phyloP scores from a whole-genome alignment of 2,797 vertebrate genomes.

The Discoglossus pictus region DNA sequence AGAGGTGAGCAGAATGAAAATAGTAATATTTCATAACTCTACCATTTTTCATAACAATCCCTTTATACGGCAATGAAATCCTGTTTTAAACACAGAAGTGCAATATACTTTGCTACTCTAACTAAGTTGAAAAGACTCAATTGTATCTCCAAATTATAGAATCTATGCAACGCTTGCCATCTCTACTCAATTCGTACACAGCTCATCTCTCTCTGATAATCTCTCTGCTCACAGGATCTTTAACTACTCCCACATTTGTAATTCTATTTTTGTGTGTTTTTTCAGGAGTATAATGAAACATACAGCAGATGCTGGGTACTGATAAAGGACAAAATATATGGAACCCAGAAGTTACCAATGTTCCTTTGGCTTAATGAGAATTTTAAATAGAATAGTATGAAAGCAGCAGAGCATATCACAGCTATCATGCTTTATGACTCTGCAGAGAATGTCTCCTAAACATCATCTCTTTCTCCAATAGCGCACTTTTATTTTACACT shows the following conservation, averaged over 20 bases:
- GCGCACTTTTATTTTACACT: too few relatives aligned
- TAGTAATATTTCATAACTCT: too few relatives aligned
- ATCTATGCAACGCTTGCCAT: too few relatives aligned
- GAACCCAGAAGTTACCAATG: slow-evolving; percentile 34
- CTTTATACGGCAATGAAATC: too few relatives aligned
- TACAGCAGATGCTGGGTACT: slow-evolving; percentile 36
- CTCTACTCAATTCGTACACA: slow-evolving; percentile 15
- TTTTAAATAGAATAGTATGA: slow-evolving; percentile 34
- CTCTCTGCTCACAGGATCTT: slow-evolving; percentile 27
- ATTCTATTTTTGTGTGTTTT: slow-evolving; percentile 35
- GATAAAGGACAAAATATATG: slow-evolving; percentile 38
- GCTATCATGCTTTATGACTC: slow-evolving; percentile 35
- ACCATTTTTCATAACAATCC: too few relatives aligned
- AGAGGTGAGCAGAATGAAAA: too few relatives aligned
- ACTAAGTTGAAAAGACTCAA: too few relatives aligned
- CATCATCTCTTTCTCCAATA: slow-evolving; percentile 12
- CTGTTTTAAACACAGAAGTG: too few relatives aligned
- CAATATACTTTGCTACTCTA: too few relatives aligned
- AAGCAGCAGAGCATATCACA: slow-evolving; percentile 43
- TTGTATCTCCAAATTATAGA: too few relatives aligned
- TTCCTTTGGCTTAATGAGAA: slow-evolving; percentile 37
- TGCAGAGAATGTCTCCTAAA: slow-evolving; percentile 35
- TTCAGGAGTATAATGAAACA: slow-evolving; percentile 36
- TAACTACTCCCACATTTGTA: slow-evolving; percentile 34
- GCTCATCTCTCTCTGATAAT: slow-evolving; percentile 33